Evolutionary conservation across 2,888 invertebrate genomes (phyloP), one percentile per base, ranked within the genome.

Genomic region (Tetropium fuscum): DNA sequence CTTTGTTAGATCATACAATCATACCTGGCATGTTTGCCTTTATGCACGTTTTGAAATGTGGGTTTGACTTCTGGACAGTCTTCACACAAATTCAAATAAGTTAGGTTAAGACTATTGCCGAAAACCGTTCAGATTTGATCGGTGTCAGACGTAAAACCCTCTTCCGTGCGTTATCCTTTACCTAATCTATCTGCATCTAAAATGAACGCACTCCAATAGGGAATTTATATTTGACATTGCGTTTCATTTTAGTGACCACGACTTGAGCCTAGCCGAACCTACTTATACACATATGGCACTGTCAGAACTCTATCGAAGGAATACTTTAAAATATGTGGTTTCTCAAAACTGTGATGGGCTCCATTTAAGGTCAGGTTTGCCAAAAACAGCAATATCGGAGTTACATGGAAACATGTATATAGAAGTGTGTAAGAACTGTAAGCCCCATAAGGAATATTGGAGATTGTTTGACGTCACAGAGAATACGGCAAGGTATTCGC

Each of bases 311-410:
- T 92, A 94, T 82, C 88, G 90, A 64, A 87, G 89, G 70, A 90
- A 92, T 60, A 84, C 91, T 69, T 86, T 97, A 63, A 92, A 92
- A 75, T 94, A 97, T 83, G 88, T 98, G 36, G 96, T 97, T 15
- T 97, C 97, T 20, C 97, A 98, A 84, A 98, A 98, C 84, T 97
- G 97, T 84, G 98, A 98, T 85, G 98, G 98, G 1, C 87, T 98
- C 69, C 98, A 98, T 84, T 81, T 97, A 73, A 88, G 97, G 60
- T 91, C 93, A 56, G 95, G 94, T 1, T 83, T 94, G 74, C 95
- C 97, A 53, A 88, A 91, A 59, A 87, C 88, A 53, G 89, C 90
- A 30, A 84, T 98, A 20, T 97, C 96, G 51, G 97, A 98, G 83
- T 90, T 98, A 62, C 98, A 98, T 82, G 98, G 98, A 16, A 96